Conservation (phyloP, 2,113 vertebrate genomes). For the Speoplatyrhinus poulsoni region DNA sequence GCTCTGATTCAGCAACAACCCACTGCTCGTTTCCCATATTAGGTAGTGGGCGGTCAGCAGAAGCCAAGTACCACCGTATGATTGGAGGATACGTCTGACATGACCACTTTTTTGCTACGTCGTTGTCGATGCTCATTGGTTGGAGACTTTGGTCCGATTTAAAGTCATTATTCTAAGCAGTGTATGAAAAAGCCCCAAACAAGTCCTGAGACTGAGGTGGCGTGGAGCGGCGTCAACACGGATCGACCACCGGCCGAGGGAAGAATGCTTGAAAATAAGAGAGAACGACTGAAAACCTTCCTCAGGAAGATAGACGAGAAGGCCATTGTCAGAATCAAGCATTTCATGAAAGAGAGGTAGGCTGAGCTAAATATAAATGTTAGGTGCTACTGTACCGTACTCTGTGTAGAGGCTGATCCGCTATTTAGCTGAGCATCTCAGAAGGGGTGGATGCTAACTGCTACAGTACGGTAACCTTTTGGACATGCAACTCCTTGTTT, state of each 20-base stretch:
- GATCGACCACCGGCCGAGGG: constrained; percentile 55
- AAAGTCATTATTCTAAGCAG: constrained; percentile 73
- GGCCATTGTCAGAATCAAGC: constrained; percentile 77
- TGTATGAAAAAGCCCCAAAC: constrained; percentile 33
- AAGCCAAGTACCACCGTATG: constrained; percentile 25
- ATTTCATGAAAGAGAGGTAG: constrained; percentile 82
- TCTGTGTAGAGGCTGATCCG: constrained; percentile 23
- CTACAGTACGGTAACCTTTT: background rate
- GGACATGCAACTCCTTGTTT: background rate
- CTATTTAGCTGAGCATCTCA: constrained; percentile 46
- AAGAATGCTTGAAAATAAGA: constrained; percentile 82
- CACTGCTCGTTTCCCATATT: constrained; percentile 43
- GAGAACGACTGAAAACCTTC: constrained; percentile 79
- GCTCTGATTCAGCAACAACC: background rate
- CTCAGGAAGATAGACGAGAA: constrained; percentile 80
- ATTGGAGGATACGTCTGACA: constrained; percentile 71
- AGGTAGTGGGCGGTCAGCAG: constrained; percentile 60
- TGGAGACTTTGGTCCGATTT: constrained; percentile 74
- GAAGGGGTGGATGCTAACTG: constrained; percentile 26
- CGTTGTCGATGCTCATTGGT: constrained; percentile 62
- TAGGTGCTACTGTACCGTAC: background rate
- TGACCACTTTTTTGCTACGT: constrained; percentile 52
- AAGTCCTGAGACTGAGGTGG: constrained; percentile 44
- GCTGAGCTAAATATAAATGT: constrained; percentile 23
- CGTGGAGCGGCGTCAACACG: constrained; percentile 55